These are phyloP conservation scores for Ischnus inquisitorius DNA, from an alignment of 2,888 invertebrate species.

Conservation along the genomic window DNA sequence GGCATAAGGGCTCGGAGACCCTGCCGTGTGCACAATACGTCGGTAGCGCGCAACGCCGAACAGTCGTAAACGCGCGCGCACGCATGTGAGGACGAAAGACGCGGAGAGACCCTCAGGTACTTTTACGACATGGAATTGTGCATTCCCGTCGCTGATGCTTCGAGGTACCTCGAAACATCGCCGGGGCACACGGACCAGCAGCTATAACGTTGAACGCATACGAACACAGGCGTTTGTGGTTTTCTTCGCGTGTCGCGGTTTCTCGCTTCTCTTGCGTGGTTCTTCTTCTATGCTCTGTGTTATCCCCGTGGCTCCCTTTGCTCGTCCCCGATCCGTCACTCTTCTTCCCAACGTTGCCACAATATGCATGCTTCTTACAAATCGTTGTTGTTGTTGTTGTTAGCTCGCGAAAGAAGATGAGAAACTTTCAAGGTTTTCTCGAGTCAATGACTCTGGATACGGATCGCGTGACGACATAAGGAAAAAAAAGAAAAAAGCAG, in stretches of 20 bases:
- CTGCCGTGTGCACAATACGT: not conserved
- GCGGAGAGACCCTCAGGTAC: slow-evolving; percentile 19
- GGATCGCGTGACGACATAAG: not conserved
- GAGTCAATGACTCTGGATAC: slow-evolving; percentile 9
- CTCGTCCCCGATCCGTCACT: slow-evolving; percentile 33
- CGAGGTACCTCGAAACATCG: slow-evolving; percentile 30
- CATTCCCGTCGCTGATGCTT: slow-evolving; percentile 40
- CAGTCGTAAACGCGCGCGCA: slow-evolving; percentile 8
- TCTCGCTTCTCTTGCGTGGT: slow-evolving; percentile 2
- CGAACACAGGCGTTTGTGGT: slow-evolving; percentile 18
- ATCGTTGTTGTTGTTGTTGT: slow-evolving; percentile 20
- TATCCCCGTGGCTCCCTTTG: slow-evolving; percentile 15
- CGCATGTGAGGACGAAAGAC: not conserved
- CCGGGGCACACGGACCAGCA: not conserved
- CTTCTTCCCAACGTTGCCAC: slow-evolving; percentile 29
- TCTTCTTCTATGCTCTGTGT: not conserved
- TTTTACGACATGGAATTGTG: slow-evolving; percentile 58
- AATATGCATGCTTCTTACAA: slow-evolving; percentile 32
- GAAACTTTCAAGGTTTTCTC: slow-evolving; percentile 28
- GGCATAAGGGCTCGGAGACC: slow-evolving; percentile 2
- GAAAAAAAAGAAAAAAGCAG: not conserved
- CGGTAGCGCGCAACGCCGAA: not conserved
- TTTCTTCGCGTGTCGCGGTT: slow-evolving; percentile 44
- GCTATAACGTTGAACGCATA: slow-evolving; percentile 3
- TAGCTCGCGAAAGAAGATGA: not conserved